Conservation (phyloP, 2,113 vertebrate genomes). For the Seriola aureovittata region DNA sequence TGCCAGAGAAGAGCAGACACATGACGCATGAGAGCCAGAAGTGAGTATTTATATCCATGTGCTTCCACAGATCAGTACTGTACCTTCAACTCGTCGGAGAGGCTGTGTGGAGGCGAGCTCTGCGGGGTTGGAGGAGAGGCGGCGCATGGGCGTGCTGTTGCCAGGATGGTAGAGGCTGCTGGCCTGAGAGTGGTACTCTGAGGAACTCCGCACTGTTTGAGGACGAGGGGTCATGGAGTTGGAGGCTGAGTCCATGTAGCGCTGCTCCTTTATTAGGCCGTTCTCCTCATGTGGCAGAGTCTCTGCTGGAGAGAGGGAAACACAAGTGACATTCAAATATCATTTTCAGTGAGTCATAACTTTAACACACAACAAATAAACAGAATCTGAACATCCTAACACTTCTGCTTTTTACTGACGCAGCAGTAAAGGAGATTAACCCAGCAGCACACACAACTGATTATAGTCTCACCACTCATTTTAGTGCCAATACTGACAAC, state of each 20-base stretch:
- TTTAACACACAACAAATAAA: not conserved
- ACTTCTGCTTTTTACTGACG: not conserved
- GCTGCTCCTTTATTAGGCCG: slow-evolving; percentile 87
- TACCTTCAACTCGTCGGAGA: slow-evolving; percentile 92
- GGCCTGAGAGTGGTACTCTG: slow-evolving; percentile 81
- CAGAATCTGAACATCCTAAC: not conserved
- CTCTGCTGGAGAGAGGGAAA: slow-evolving; percentile 85
- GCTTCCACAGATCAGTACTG: not conserved
- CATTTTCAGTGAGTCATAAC: no score
- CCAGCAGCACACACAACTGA: not conserved
- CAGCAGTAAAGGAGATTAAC: not conserved
- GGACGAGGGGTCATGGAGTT: slow-evolving; percentile 87
- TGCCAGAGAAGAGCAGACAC: slow-evolving; percentile 53
- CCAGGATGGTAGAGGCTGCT: slow-evolving; percentile 82
- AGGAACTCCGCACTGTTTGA: slow-evolving; percentile 77
- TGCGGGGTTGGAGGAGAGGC: slow-evolving; percentile 81
- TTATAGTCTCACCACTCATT: not conserved
- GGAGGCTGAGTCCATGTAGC: slow-evolving; percentile 88
- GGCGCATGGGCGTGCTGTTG: slow-evolving; percentile 75
- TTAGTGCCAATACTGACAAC: not conserved
- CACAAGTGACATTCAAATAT: not conserved
- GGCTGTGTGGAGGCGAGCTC: slow-evolving; percentile 83
- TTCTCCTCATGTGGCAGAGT: slow-evolving; percentile 87
- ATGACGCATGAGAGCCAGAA: not conserved
- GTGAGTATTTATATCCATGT: rapidly evolving